A percentile compares a stretch with the other conserved stretches of the same genome.
These are phyloP conservation scores for Sebastes hubbsi DNA, from an alignment of 2,797 vertebrate genomes.

Conservation along the genomic window DNA sequence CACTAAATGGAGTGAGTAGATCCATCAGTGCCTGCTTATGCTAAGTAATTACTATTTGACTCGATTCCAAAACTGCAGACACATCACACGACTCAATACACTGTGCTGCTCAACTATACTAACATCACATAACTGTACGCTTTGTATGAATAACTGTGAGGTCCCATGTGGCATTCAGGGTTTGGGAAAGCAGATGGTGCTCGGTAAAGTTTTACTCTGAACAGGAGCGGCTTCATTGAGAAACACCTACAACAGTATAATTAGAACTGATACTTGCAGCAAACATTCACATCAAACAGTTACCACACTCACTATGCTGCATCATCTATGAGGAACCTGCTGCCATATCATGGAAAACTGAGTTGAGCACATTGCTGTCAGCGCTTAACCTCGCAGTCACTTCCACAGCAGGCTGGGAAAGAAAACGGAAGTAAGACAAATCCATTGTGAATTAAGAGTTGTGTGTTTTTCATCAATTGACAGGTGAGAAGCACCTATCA, in stretches of 20 bases:
- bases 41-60: neutral
- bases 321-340: neutral
- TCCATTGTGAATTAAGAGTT: neutral
- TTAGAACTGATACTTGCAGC: slow-evolving; percentile 19
- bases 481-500: neutral
- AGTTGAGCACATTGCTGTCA: neutral
- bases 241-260: slow-evolving; percentile 20
- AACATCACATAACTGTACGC: slow-evolving; percentile 31
- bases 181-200: slow-evolving; percentile 39
- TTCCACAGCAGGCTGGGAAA: slow-evolving; percentile 1
- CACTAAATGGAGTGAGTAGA: neutral
- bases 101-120: slow-evolving; percentile 16
- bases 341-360: neutral
- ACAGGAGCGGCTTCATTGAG: slow-evolving; percentile 20
- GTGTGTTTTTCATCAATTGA: slow-evolving; percentile 1
- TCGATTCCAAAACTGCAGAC: neutral
- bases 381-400: slow-evolving; percentile 2
- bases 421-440: neutral
- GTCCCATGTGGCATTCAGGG: slow-evolving; percentile 20
- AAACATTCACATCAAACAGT: slow-evolving; percentile 5
- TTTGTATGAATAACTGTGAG: slow-evolving; percentile 25
- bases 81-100: neutral
- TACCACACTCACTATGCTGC: neutral
- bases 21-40: neutral
- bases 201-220: slow-evolving; percentile 31